Evolutionary conservation across 2,888 invertebrate genomes (phyloP).

Genomic region (Drosophila borealis): DNA sequence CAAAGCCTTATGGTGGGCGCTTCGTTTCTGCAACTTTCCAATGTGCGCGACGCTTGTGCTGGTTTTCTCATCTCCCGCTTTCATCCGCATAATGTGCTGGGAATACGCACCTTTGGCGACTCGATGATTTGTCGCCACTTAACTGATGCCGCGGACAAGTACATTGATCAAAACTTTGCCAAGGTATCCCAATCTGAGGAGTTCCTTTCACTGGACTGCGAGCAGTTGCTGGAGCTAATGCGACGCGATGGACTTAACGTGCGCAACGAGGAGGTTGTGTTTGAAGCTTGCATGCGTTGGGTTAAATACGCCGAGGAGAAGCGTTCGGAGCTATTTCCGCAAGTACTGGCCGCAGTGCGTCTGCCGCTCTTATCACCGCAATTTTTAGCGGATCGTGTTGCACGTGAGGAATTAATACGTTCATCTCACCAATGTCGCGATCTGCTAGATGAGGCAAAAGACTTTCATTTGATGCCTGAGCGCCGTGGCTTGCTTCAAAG

Average conservation of each 20-base stretch:
- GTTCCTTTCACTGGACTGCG: constrained; percentile 87
- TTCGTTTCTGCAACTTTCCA: constrained; percentile 91
- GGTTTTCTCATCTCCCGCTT: constrained; percentile 92
- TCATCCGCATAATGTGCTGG: constrained; percentile 92
- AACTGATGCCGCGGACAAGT: constrained; percentile 91
- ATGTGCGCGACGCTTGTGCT: constrained; percentile 93
- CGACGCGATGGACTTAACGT: constrained; percentile 92
- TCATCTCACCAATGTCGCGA: constrained; percentile 93
- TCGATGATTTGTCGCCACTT: constrained; percentile 90
- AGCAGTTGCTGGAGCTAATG: constrained; percentile 89
- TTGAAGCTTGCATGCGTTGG: constrained; percentile 94
- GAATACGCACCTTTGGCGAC: constrained; percentile 92
- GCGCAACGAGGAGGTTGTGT: constrained; percentile 91
- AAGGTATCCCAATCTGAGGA: constrained; percentile 92
- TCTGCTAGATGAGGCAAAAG: constrained; percentile 93
- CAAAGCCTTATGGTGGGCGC: constrained; percentile 94
- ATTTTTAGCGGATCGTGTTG: constrained; percentile 92
- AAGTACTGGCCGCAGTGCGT: constrained; percentile 90
- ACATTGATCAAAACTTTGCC: constrained; percentile 89
- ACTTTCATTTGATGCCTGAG: constrained; percentile 95
- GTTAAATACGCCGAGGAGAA: constrained; percentile 88
- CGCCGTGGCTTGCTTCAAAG: constrained; percentile 91
- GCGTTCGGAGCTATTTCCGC: constrained; percentile 88
- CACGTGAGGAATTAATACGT: constrained; percentile 91
- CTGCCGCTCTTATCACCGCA: constrained; percentile 93